Conservation (phyloP, 2,797 vertebrate species). For the Chromobotia macracanthus region DNA sequence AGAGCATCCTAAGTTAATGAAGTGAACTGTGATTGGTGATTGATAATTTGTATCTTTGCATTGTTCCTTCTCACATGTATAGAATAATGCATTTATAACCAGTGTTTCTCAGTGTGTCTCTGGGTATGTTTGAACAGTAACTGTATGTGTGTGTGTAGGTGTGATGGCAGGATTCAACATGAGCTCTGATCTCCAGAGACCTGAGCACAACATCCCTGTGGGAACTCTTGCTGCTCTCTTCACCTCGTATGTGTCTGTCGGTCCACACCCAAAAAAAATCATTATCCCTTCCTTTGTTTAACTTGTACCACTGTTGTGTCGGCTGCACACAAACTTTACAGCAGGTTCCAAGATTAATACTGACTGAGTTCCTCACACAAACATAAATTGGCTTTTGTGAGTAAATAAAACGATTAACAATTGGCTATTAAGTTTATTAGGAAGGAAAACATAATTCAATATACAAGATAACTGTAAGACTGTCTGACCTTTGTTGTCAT, state of each 20-base stretch:
- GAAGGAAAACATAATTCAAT: too few species aligned
- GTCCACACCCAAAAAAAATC: conserved; percentile 23
- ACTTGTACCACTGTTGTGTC: not conserved
- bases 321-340: conserved; percentile 4
- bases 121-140: not conserved
- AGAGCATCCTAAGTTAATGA: too few species aligned
- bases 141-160: conserved; percentile 80
- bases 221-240: conserved; percentile 93
- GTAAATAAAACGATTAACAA: not conserved
- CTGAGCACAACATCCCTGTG: conserved; percentile 88
- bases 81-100: too few species aligned
- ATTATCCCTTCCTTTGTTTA: not conserved
- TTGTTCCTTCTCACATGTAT: not conserved
- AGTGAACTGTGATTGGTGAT: too few species aligned
- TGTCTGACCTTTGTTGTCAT: too few species aligned
- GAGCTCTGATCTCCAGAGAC: conserved; percentile 93
- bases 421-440: not conserved
- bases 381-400: not conserved
- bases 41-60: too few species aligned
- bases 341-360: not conserved
- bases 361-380: not conserved
- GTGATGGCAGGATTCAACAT: conserved; percentile 99
- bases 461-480: too few species aligned
- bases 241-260: conserved; percentile 84
- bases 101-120: too few species aligned